Conservation (phyloP, 2,113 vertebrate genomes). For the Bubo bubo region DNA sequence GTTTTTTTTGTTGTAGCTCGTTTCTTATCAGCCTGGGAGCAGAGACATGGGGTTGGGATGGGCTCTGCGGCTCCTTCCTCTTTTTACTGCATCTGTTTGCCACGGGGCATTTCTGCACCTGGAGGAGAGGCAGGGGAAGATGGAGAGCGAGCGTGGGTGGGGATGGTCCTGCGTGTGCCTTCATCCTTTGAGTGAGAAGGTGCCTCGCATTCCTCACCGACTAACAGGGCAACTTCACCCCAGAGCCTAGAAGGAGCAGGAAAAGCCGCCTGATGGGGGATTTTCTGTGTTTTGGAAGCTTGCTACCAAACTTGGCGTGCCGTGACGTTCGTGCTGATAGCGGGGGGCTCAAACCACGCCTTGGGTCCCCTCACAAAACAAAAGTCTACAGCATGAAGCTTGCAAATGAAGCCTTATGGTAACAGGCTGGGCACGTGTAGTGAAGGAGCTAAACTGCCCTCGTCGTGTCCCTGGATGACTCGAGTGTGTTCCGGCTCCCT, state of each 20-base stretch:
- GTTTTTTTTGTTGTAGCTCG: background rate
- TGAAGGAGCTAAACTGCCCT: background rate
- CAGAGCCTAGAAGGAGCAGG: background rate
- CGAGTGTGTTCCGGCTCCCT: fast-evolving
- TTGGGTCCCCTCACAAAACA: too few relatives aligned
- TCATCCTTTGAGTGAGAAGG: background rate
- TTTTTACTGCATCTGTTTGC: background rate
- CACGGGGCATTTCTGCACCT: background rate
- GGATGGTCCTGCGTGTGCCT: background rate
- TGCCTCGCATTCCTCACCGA: background rate
- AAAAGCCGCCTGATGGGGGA: fast-evolving
- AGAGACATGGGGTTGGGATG: background rate
- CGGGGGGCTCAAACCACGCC: background rate
- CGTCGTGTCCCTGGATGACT: fast-evolving
- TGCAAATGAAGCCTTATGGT: fast-evolving
- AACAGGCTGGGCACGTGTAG: fast-evolving
- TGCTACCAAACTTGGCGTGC: fast-evolving
- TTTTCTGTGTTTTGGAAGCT: background rate
- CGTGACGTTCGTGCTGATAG: fast-evolving
- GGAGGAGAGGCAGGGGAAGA: background rate
- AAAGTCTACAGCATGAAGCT: fast-evolving
- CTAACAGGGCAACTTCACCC: background rate
- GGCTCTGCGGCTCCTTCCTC: background rate
- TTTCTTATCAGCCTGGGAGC: background rate
- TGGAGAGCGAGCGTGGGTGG: background rate